Evolutionary conservation across 2,797 vertebrate genomes (phyloP).

Genomic region (Antennarius maculatus): DNA sequence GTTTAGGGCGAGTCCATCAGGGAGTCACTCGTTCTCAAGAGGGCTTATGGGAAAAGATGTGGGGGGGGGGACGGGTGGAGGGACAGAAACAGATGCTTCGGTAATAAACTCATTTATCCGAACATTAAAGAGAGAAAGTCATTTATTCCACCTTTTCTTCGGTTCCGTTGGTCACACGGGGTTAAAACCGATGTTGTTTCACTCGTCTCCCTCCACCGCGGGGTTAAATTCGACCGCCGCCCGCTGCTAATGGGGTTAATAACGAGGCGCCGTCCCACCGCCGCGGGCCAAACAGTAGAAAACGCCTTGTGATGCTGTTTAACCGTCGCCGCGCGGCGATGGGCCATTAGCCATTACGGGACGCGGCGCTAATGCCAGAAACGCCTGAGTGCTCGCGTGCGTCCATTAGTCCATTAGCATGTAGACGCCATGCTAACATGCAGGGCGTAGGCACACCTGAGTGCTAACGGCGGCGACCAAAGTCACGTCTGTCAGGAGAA

Average conservation of each 20-base stretch:
- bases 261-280: conserved; percentile 48
- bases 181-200: neutral
- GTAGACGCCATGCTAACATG: conserved; percentile 34
- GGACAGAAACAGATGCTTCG: conserved; percentile 1
- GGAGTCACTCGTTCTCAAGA: conserved; percentile 48
- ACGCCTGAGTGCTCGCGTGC: conserved; percentile 26
- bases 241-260: conserved; percentile 63
- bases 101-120: neutral
- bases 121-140: too few species aligned
- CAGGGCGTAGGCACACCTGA: conserved; percentile 36
- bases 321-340: conserved; percentile 50
- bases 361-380: conserved; percentile 48
- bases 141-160: too few species aligned
- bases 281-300: conserved; percentile 32
- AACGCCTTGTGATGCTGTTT: conserved; percentile 49
- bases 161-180: too few species aligned
- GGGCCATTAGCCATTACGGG: conserved; percentile 66
- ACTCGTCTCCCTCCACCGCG: conserved; percentile 13
- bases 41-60: conserved; percentile 59
- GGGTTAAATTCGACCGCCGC: conserved; percentile 48
- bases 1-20: conserved; percentile 65
- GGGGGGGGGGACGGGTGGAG: conserved; percentile 7
- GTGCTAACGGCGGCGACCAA: conserved; percentile 40
- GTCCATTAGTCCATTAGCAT: conserved; percentile 59
- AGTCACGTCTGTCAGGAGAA: conserved; percentile 3